Conservation (phyloP, 1,140 invertebrate species). For the Achatina immaculata region DNA sequence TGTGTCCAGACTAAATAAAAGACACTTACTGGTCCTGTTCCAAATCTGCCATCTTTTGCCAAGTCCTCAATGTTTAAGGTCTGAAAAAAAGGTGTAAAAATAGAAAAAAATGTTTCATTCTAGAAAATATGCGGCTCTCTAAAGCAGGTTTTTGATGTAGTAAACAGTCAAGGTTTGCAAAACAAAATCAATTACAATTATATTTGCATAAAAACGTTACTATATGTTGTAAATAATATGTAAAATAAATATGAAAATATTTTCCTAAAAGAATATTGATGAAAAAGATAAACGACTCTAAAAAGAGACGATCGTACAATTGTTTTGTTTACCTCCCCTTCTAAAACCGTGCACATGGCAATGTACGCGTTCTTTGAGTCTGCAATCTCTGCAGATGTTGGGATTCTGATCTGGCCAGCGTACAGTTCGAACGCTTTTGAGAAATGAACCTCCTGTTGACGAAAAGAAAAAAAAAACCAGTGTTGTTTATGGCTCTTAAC, state of each 20-base stretch:
- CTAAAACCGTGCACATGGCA: conserved; percentile 24
- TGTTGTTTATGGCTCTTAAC: too few relatives aligned
- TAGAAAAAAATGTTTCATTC: background rate
- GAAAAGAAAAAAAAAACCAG: conserved; percentile 3
- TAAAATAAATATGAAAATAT: too few relatives aligned
- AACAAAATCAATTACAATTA: too few relatives aligned
- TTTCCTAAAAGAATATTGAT: background rate
- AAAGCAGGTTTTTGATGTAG: too few relatives aligned
- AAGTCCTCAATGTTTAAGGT: conserved; percentile 94
- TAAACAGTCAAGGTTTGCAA: too few relatives aligned
- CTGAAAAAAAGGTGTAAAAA: conserved; percentile 47
- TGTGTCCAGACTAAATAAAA: too few relatives aligned
- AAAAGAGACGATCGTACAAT: background rate
- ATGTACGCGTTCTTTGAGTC: conserved; percentile 23
- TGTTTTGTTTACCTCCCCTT: conserved; percentile 31
- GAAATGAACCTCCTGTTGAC: conserved; percentile 25
- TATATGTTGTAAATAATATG: too few relatives aligned
- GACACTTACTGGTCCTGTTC: conserved; percentile 55
- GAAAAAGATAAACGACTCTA: background rate
- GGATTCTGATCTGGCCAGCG: conserved; percentile 14
- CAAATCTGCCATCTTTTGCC: conserved; percentile 81
- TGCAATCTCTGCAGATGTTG: background rate
- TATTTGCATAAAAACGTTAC: too few relatives aligned
- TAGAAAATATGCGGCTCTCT: too few relatives aligned
- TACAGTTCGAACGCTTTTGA: conserved; percentile 29